Conservation (phyloP, 64 coral and sea anemone genomes). For the Montipora efflorescens region DNA sequence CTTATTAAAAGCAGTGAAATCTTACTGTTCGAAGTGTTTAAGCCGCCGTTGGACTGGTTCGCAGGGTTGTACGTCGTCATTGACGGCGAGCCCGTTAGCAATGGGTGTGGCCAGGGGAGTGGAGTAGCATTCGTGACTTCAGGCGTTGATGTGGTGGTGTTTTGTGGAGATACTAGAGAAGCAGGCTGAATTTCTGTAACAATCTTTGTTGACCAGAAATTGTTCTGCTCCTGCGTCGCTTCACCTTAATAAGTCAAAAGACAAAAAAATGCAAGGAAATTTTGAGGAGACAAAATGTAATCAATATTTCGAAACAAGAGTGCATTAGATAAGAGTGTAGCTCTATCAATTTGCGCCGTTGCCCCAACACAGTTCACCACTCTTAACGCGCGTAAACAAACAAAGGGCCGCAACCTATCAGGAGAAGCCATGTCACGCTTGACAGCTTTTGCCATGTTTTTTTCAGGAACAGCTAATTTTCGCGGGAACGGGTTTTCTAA, state of each 20-base stretch:
- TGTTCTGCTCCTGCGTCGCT: background rate
- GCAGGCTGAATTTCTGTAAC: background rate
- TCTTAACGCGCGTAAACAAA: too few relatives aligned
- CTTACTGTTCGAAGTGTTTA: background rate
- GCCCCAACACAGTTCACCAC: too few relatives aligned
- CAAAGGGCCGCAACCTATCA: too few relatives aligned
- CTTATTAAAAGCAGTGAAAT: background rate
- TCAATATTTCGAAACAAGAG: too few relatives aligned
- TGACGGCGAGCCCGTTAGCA: background rate
- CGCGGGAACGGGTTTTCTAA: too few relatives aligned
- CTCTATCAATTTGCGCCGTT: too few relatives aligned
- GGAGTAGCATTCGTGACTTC: background rate
- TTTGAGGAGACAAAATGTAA: too few relatives aligned
- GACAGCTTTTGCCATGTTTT: too few relatives aligned
- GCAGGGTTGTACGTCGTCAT: background rate
- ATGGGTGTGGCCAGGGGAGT: slow-evolving; percentile 18
- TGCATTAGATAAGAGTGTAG: too few relatives aligned
- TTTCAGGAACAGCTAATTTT: too few relatives aligned
- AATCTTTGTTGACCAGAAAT: background rate
- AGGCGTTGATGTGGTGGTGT: background rate
- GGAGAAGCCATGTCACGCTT: too few relatives aligned
- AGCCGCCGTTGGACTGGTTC: background rate
- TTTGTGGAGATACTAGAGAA: background rate
- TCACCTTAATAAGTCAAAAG: background rate
- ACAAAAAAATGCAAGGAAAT: too few relatives aligned